Evolutionary conservation across 1,140 invertebrate genomes (phyloP), one percentile per base, ranked within the genome.

Genomic region (Drosophila subpulchrella): DNA sequence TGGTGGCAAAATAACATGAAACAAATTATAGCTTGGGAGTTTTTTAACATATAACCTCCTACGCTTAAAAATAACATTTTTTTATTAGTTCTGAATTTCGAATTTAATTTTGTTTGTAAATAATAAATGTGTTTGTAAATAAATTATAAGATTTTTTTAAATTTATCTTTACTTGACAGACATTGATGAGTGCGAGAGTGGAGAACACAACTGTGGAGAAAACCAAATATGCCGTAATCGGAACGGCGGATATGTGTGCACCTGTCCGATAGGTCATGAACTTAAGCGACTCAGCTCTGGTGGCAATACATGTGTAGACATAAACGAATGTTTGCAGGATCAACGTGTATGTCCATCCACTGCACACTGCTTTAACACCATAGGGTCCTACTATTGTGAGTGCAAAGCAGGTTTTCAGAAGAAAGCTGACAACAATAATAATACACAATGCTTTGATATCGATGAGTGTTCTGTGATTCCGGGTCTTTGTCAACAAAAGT

Each of bases 401-500:
- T 98, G 97, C 89, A 93, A 95, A 13, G 85, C 93, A 1, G 97
- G 97, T 0, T 98, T 97, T 91, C 93, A 94, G 50, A 94, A 95
- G 67, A 93, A 75, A 54, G 8, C 46, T 2, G 42, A 30, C 24
- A 93, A 24, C 91, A 93, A 79, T 50, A 56, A 92, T 92, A 68
- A 41, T 13, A 57, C 73, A 0, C 77, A 75, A 15, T 96, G 95
- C 73, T 93, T 94, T 27, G 96, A 96, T 72, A 91, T 96, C 0
- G 94, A 96, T 78, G 96, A 96, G 88, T 96, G 96, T 66, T 55
- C 91, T 8, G 93, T 93, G 57, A 93, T 93, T 1, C 93, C 94
- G 0, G 94, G 94, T 2, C 86, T 96, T 0, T 99, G 98, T 81
- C 95, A 97, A 74, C 97, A 98, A 46, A 94, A 93, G n/a, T 98